Percentiles rank a stretch among this genome's conserved stretches.
These are phyloP conservation scores for Scopus umbretta DNA, from an alignment of 2,113 vertebrate genomes.

Conservation along the genomic window DNA sequence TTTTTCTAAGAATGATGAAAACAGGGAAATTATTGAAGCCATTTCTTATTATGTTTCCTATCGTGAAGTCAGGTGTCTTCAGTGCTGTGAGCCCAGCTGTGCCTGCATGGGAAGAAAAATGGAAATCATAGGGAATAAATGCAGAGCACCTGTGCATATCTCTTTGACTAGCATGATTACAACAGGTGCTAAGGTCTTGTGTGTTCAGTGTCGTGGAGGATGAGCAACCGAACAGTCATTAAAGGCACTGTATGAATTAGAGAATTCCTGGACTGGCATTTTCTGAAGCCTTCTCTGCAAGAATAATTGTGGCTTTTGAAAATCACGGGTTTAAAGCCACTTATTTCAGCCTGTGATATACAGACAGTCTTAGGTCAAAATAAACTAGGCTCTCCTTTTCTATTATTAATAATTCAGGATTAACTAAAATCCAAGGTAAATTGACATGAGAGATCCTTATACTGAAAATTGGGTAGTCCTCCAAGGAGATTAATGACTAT, in stretches of 20 bases:
- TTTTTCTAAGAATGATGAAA: neutral
- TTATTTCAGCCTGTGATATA: neutral
- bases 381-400: neutral
- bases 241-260: neutral
- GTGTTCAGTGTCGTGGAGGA: neutral
- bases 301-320: neutral
- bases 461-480: neutral
- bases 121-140: neutral
- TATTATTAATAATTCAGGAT: conserved; percentile 22
- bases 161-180: neutral
- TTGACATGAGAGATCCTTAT: neutral
- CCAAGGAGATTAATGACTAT: neutral
- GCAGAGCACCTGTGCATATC: neutral
- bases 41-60: neutral
- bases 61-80: neutral
- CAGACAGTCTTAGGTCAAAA: neutral
- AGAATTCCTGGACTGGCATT: neutral
- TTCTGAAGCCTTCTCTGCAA: neutral
- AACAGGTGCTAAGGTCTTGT: neutral
- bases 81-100: neutral
- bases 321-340: neutral
- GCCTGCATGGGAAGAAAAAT: neutral
- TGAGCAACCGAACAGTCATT: neutral
- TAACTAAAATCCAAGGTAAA: conserved; percentile 30
- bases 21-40: neutral